Conservation (phyloP, 1,140 invertebrate species). For the Heterodera carotae region DNA sequence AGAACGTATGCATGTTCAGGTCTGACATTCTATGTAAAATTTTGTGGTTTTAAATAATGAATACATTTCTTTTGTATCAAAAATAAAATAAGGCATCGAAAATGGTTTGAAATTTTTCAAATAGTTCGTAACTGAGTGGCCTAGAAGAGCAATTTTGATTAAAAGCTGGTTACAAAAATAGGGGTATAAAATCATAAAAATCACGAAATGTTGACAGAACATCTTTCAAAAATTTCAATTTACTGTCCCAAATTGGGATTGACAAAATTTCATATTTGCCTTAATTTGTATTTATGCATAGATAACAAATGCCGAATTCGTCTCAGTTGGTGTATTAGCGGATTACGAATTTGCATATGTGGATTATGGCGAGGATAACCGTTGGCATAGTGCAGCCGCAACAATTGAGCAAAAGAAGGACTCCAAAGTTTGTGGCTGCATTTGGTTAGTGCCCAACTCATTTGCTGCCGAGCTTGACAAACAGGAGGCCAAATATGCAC, state of each 20-base stretch:
- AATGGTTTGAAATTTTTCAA: slow-evolving; percentile 14
- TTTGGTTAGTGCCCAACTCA: slow-evolving; percentile 52
- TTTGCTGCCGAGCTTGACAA: slow-evolving; percentile 53
- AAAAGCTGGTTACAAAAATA: no score
- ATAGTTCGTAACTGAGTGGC: no score
- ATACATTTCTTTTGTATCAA: no score
- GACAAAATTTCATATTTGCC: background rate
- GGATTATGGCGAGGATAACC: slow-evolving; percentile 36
- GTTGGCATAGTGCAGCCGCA: slow-evolving; percentile 53
- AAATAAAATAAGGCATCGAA: no score
- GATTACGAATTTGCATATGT: slow-evolving; percentile 46
- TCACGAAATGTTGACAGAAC: no score
- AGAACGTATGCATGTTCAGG: slow-evolving; percentile 57
- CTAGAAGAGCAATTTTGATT: no score
- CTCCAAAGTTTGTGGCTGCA: slow-evolving; percentile 43
- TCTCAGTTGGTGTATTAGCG: slow-evolving; percentile 34
- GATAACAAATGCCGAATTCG: slow-evolving; percentile 48
- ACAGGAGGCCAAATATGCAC: slow-evolving; percentile 53
- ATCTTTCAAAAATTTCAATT: no score
- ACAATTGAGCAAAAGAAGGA: slow-evolving; percentile 46
- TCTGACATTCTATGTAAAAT: background rate
- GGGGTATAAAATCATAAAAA: no score
- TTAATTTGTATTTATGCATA: slow-evolving; percentile 1
- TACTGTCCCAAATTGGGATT: background rate
- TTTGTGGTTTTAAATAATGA: no score